Conservation (phyloP, 2,113 vertebrate species). For the Pithys albifrons region DNA sequence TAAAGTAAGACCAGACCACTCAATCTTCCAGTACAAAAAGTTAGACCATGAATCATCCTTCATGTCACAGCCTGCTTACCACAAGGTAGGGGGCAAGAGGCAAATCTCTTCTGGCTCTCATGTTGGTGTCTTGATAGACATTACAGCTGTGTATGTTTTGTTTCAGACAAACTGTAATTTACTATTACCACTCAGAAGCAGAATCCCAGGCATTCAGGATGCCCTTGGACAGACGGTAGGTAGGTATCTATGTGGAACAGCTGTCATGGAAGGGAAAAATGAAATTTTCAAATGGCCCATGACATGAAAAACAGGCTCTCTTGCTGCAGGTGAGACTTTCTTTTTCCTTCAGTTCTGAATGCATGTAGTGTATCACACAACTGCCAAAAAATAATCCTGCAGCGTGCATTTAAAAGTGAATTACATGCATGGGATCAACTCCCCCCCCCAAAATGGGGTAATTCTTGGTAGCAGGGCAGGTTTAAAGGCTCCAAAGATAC, state of each 20-base stretch:
- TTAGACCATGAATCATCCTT: not conserved
- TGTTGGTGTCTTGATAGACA: not conserved
- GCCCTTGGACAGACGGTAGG: slow-evolving; percentile 8
- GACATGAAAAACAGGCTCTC: slow-evolving; percentile 66
- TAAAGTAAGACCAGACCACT: slow-evolving; percentile 20
- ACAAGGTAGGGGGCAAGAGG: not conserved
- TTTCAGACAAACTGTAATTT: slow-evolving; percentile 39
- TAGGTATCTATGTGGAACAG: not conserved
- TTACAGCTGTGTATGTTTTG: not conserved
- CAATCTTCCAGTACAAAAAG: not conserved
- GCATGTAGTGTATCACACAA: slow-evolving; percentile 75
- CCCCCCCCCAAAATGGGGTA: slow-evolving; percentile 65
- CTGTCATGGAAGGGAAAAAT: slow-evolving; percentile 46
- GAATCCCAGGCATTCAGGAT: slow-evolving; percentile 38
- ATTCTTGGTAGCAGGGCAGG: slow-evolving; percentile 42
- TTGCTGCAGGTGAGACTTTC: slow-evolving; percentile 70
- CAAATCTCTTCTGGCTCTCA: not conserved
- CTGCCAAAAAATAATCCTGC: slow-evolving; percentile 72
- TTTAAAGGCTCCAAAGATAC: slow-evolving; percentile 57
- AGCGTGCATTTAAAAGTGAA: slow-evolving; percentile 69
- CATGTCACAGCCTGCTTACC: not conserved
- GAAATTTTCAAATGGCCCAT: slow-evolving; percentile 54
- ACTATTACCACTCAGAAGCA: slow-evolving; percentile 43
- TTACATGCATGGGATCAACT: slow-evolving; percentile 78
- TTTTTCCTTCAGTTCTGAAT: slow-evolving; percentile 73